Evolutionary conservation across 1,140 invertebrate species (phyloP), one percentile per base, ranked within the genome.

Genomic region (Whitmania pigra): DNA sequence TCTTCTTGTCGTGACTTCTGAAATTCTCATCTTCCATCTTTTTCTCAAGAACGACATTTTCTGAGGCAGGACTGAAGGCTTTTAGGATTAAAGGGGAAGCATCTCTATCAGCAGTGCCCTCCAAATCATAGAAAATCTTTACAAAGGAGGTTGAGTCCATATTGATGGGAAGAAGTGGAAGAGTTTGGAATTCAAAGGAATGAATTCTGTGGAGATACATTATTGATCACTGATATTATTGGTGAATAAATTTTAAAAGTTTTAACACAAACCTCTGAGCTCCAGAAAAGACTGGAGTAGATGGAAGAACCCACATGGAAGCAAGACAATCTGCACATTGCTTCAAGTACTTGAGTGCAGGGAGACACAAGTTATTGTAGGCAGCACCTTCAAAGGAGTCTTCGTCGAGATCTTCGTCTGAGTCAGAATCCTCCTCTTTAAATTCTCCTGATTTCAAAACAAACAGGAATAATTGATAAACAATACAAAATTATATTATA

Each of bases 231-330:
- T 36, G 31, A 36, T 36, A 36, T 36, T 36, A 36, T 36, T 6
- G 6, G 31, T 36, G 6, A 36, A 36, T 36, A 36, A 2, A 36
- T 36, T 36, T 36, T 36, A 36, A 36, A 36, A 36, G 31, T 2
- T 57, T 57, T 20, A 3, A 67, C 54, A 69, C 76, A 72, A 74
- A 86, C 85, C 84, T 83, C 76, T 93, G 89, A 0, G 90, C 89
- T 17, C 92, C 89, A 80, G 93, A 91, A 78, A 96, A 94, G 67
- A 90, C 89, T 0, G 92, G 93, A 80, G 91, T 94, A 74, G 91
- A 91, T 22, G 92, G 92, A 92, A 96, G 94, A 77, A 88, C 88
- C 80, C 91, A 93, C 91, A 95, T 94, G 76, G 90, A 90, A 1
- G 89, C 88, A 40, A 96, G 82, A 73, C 94, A 94, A 73, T 88